phyloP scores from a whole-genome alignment of 1,140 invertebrate species.

The Apocrypta bakeri region DNA sequence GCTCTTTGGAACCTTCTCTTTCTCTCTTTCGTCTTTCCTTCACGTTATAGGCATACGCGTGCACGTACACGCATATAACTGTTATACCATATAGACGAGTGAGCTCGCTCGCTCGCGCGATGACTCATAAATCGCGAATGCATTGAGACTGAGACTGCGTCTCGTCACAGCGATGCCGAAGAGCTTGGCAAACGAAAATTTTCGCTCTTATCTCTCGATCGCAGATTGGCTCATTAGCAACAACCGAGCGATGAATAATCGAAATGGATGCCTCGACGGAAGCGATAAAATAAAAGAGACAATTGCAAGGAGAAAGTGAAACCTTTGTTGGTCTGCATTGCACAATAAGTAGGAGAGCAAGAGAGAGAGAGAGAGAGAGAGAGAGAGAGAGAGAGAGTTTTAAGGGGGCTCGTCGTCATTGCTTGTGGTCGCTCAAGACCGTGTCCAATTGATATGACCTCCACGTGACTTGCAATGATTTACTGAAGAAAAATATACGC shows the following conservation, averaged over 20 bases:
- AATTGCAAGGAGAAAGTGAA: constrained; percentile 18
- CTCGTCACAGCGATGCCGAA: background rate
- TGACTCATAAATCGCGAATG: constrained; percentile 57
- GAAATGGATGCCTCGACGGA: background rate
- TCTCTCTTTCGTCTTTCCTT: background rate
- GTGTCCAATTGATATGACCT: constrained; percentile 62
- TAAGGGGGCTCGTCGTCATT: constrained; percentile 13
- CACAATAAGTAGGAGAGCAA: constrained; percentile 12
- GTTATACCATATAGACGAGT: background rate
- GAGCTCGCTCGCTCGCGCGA: background rate
- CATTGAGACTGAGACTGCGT: constrained; percentile 2
- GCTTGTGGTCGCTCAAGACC: background rate
- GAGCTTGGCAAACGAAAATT: background rate
- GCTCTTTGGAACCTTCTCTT: too few species aligned
- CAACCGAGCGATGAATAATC: background rate
- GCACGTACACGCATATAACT: background rate
- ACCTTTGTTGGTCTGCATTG: constrained; percentile 35
- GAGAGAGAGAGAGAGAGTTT: background rate
- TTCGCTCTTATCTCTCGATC: constrained; percentile 17
- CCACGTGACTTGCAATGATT: constrained; percentile 59
- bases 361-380: background rate
- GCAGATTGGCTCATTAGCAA: background rate
- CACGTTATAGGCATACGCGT: background rate
- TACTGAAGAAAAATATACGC: constrained; percentile 51
- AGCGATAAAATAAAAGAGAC: background rate